Evolutionary conservation across 2,797 vertebrate species (phyloP).

Genomic region (Eulemur rubriventer): DNA sequence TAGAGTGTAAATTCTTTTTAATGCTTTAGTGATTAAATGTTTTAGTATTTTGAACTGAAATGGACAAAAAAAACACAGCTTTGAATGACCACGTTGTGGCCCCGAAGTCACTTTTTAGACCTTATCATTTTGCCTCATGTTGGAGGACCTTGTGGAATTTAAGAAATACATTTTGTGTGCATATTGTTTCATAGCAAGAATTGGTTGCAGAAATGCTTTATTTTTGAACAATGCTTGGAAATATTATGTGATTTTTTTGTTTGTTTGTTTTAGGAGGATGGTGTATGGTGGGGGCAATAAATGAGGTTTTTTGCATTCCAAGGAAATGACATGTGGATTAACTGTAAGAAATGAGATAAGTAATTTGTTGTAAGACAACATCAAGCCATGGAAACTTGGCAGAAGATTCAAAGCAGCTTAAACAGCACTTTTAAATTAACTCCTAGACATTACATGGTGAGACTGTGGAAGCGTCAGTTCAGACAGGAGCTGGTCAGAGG

Average conservation of each 20-base stretch:
- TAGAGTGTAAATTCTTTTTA: slow-evolving; percentile 93
- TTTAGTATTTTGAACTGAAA: slow-evolving; percentile 93
- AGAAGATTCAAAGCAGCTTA: slow-evolving; percentile 94
- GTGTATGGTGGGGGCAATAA: slow-evolving; percentile 93
- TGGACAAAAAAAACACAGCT: slow-evolving; percentile 85
- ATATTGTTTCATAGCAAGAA: slow-evolving; percentile 94
- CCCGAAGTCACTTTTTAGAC: slow-evolving; percentile 86
- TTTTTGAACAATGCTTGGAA: slow-evolving; percentile 96
- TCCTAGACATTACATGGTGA: slow-evolving; percentile 87
- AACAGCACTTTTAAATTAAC: slow-evolving; percentile 90
- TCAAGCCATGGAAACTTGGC: slow-evolving; percentile 97
- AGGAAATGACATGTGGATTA: slow-evolving; percentile 93
- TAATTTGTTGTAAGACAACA: slow-evolving; percentile 96
- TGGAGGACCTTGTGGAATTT: slow-evolving; percentile 89
- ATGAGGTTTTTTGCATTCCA: slow-evolving; percentile 93
- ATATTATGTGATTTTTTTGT: slow-evolving; percentile 89
- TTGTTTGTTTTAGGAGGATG: slow-evolving; percentile 89
- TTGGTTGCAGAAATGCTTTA: slow-evolving; percentile 94
- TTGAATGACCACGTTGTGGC: slow-evolving; percentile 86
- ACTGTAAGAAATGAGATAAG: slow-evolving; percentile 92
- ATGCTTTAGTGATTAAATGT: slow-evolving; percentile 93
- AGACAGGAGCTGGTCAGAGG: slow-evolving; percentile 87
- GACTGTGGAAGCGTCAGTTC: slow-evolving; percentile 85
- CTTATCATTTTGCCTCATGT: slow-evolving; percentile 89
- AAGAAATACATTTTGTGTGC: slow-evolving; percentile 91